A percentile compares a stretch with the other conserved stretches of the same genome.
phyloP scores from a whole-genome alignment of 2,797 vertebrate species.

The Sebastes matsubarae region DNA sequence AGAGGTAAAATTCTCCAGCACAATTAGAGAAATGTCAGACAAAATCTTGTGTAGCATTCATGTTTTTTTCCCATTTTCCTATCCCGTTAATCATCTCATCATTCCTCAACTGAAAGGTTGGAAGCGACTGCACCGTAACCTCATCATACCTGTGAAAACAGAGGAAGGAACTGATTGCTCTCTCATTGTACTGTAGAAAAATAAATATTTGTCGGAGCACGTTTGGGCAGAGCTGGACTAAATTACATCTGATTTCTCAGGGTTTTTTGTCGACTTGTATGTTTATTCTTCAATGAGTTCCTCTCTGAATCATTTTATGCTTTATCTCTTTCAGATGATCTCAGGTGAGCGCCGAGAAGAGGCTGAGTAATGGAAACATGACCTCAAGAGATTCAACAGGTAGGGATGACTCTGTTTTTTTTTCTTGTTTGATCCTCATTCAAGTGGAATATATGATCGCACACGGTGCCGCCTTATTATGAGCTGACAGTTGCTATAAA shows the following conservation, averaged over 20 bases:
- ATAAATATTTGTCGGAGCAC: slow-evolving; percentile 5
- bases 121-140: not conserved
- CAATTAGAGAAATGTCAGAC: not conserved
- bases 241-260: slow-evolving; percentile 13
- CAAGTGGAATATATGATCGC: slow-evolving; percentile 32
- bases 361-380: slow-evolving; percentile 64
- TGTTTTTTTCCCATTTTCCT: not conserved
- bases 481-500: slow-evolving; percentile 42
- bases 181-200: not conserved
- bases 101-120: not conserved
- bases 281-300: slow-evolving; percentile 6
- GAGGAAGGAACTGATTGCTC: not conserved
- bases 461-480: slow-evolving; percentile 25
- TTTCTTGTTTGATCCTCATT: slow-evolving; percentile 33
- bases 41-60: not conserved
- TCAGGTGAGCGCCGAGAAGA: slow-evolving; percentile 37
- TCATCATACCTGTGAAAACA: not conserved
- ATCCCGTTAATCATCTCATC: not conserved
- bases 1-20: not conserved
- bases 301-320: slow-evolving; percentile 46
- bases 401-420: slow-evolving; percentile 53
- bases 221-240: slow-evolving; percentile 18
- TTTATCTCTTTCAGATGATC: slow-evolving; percentile 67
- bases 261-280: not conserved
- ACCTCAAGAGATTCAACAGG: slow-evolving; percentile 56